Evolutionary conservation across 2,113 vertebrate genomes (phyloP).

Genomic region (Pterocles burchelli): DNA sequence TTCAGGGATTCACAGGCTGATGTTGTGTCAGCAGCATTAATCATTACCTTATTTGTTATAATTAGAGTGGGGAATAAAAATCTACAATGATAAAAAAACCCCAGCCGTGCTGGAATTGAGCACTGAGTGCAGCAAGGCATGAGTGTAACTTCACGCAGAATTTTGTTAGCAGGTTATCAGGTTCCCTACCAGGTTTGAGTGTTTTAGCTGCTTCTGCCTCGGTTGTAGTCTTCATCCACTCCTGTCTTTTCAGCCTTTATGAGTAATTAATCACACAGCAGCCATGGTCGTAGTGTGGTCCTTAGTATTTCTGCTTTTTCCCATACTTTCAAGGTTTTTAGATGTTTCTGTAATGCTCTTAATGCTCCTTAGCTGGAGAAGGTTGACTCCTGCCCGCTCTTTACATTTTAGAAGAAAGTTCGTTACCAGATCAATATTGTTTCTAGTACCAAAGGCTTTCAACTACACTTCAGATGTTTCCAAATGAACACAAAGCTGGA

Average conservation of each 20-base stretch:
- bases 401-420: background rate
- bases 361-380: background rate
- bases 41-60: conserved; percentile 22
- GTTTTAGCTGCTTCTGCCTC: conserved; percentile 2
- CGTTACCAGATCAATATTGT: background rate
- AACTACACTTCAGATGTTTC: background rate
- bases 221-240: background rate
- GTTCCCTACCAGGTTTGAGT: background rate
- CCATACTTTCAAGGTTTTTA: background rate
- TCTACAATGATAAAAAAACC: background rate
- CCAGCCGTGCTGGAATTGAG: conserved; percentile 13
- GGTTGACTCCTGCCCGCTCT: background rate
- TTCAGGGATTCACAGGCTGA: background rate
- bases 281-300: background rate
- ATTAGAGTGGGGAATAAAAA: conserved; percentile 26
- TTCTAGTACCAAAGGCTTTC: background rate
- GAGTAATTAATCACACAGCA: conserved; percentile 11
- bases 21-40: background rate
- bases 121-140: background rate
- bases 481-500: background rate
- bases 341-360: background rate
- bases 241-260: background rate
- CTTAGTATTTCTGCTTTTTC: background rate
- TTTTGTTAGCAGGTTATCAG: background rate
- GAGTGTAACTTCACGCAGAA: background rate